Evolutionary conservation across 2,888 invertebrate genomes (phyloP), one percentile per base, ranked within the genome.

Genomic region (Copidosoma aretas): DNA sequence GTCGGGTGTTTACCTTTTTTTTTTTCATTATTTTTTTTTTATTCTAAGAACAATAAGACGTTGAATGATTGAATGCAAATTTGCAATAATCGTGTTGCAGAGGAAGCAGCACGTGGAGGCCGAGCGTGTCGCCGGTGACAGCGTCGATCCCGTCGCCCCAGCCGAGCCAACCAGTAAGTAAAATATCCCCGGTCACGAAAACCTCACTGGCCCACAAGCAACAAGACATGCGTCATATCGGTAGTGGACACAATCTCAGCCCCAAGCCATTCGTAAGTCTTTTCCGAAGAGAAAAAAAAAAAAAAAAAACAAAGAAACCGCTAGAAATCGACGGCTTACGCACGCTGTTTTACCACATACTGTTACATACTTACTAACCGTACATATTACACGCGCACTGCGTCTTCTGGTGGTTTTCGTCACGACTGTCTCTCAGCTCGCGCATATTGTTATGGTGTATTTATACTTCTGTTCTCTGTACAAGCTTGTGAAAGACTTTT

Each of bases 221-320:
- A 60, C 90, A 90, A 79, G 88, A 90, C n/a, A 86, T 88, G 72
- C 86, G 89, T 77, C 88, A 89, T 73, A 93, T 95, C 81, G 95
- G 95, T 75, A 91, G 92, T 78, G 92, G 92, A 72, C 94, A 96
- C 87, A 97, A 97, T 85, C 89, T 91, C 79, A 88, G 92, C 73
- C 94, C 95, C 56, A 93, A 93, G 83, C 96, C 96, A 75, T 97
- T 95, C 85, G 83, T 84, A 75, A 81, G 82, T 79, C 39, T 19
- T 46, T 21, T 21, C 14, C 1, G 1, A 25, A 32, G 21, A 32
- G 32, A 32, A 32, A 32, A 32, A 3, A 32, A 32, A 32, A 32
- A 32, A 32, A 32, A 32, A 32, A 32, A 32, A 32, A 32, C 3
- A 32, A 5, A 3, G 32, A 32, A 3, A 32, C 32, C 32, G n/a